Percentiles rank a stretch among this genome's conserved stretches.
Evolutionary conservation across 2,797 vertebrate genomes (phyloP).

Genomic region (Syndactyla subalaris): DNA sequence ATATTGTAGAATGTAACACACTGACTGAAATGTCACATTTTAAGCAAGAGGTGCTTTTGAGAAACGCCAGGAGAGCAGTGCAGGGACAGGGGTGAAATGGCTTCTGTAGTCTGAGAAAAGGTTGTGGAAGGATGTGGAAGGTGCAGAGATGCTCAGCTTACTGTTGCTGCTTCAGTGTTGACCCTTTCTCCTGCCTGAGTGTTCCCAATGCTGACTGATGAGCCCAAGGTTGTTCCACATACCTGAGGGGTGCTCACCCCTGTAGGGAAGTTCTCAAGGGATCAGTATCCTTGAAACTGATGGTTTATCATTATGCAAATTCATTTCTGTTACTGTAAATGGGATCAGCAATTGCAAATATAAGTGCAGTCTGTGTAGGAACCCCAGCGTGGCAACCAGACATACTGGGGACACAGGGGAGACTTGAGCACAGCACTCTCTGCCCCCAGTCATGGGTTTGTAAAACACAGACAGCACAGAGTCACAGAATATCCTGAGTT

Average conservation of each 20-base stretch:
- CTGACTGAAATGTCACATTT: not conserved
- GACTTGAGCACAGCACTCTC: not conserved
- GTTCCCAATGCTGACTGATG: fast-evolving
- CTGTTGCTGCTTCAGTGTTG: fast-evolving
- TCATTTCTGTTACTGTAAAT: fast-evolving
- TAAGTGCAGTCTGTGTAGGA: fast-evolving
- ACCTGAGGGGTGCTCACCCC: not conserved
- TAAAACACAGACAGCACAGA: too few relatives aligned
- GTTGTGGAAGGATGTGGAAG: not conserved
- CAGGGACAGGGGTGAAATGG: not conserved
- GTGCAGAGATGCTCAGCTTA: not conserved
- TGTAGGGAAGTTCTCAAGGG: fast-evolving
- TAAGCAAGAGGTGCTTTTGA: not conserved
- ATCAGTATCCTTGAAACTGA: fast-evolving
- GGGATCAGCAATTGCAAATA: fast-evolving
- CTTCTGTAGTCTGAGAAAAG: not conserved
- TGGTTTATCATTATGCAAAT: fast-evolving
- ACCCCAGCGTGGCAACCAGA: not conserved
- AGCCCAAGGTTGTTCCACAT: fast-evolving
- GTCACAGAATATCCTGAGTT: not conserved
- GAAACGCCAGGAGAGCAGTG: not conserved
- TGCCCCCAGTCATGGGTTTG: too few relatives aligned
- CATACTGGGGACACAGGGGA: fast-evolving
- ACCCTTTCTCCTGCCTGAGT: not conserved
- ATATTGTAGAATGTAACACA: not conserved